phyloP scores from a whole-genome alignment of 2,888 invertebrate genomes.

The Athripsodes cinereus region DNA sequence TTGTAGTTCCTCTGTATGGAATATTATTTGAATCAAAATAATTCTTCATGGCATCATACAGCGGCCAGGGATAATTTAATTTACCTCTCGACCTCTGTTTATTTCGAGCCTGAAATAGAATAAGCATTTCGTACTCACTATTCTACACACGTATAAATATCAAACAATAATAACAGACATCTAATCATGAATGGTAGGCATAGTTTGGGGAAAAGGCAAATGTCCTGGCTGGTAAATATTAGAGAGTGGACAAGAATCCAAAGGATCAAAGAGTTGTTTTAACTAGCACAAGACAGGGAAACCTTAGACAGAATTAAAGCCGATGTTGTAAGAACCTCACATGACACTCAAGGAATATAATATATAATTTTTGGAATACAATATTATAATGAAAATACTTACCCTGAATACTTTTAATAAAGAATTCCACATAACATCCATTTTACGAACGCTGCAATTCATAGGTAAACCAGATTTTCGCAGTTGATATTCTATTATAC shows the following conservation, averaged over 20 bases:
- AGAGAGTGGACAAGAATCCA: too few relatives aligned
- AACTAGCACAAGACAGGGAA: too few relatives aligned
- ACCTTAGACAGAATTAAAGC: too few relatives aligned
- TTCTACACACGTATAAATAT: too few relatives aligned
- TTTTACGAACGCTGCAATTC: conserved; percentile 45
- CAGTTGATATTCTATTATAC: conserved; percentile 42
- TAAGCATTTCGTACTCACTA: too few relatives aligned
- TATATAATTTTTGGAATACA: neutral
- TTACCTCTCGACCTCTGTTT: conserved; percentile 10
- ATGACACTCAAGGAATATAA: too few relatives aligned
- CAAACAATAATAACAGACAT: too few relatives aligned
- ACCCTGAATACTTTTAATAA: conserved; percentile 37
- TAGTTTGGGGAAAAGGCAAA: too few relatives aligned
- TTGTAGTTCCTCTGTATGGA: neutral
- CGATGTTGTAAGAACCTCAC: too few relatives aligned
- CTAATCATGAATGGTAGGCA: too few relatives aligned
- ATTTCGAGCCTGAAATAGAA: conserved; percentile 27
- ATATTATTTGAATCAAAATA: conserved; percentile 14
- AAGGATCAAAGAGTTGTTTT: too few relatives aligned
- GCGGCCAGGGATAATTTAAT: conserved; percentile 17
- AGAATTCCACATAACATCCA: conserved; percentile 45
- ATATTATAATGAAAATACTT: neutral
- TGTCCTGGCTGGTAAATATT: too few relatives aligned
- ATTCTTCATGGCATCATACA: conserved; percentile 18
- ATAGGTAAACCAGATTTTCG: conserved; percentile 38